Base-by-base conservation (phyloP, 2,797 vertebrate species). In the Okamejei kenojei region DNA sequence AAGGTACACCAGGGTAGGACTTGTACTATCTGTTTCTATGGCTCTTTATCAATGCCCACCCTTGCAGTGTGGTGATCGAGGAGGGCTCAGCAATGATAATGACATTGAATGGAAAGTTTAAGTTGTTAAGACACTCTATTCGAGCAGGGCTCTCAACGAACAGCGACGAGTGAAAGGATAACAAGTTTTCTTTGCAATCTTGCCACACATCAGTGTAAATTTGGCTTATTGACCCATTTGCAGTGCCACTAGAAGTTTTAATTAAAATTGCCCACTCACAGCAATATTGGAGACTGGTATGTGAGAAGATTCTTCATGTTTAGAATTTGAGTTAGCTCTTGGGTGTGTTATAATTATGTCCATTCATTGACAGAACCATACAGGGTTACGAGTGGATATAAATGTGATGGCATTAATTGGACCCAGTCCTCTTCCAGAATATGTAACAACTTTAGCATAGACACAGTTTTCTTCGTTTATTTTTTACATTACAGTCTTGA, bases 151-250 rank as follows among this genome's bases (percentile, higher is more conserved):
- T 10, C 45, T 11, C 23, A 26, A 29, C 61, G 80, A 54, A 19
- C 15, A 65, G 7, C 17, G 15, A 88, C 19, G 15, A 88, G n/a
- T 88, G 29, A 15, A 73, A 90, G 35, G 32, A 5, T 26, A 38
- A 15, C 65, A 90, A 13, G 21, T 90, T 35, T 90, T 86, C 29
- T 90, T 73, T 90, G 32, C 65, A 71, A 73, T 65, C 21, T 73
- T 90, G 23, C 88, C 68, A 73, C 1, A 32, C 35, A 26, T 73
- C 32, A 73, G 19, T 35, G 21, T 6, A 71, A 71, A 90, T 73
- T 71, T 90, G 65, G 88, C 65, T 71, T 38, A 73, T 90, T 73
- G 65, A 90, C 65, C 88, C 63, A 71, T 90, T 32, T 90, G 86
- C 86, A 90, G 32, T 23, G n/a, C 32, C 2, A 38, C 58, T 65